Conservation (phyloP, 1,140 invertebrate genomes). For the Lasioglossum baleicum region DNA sequence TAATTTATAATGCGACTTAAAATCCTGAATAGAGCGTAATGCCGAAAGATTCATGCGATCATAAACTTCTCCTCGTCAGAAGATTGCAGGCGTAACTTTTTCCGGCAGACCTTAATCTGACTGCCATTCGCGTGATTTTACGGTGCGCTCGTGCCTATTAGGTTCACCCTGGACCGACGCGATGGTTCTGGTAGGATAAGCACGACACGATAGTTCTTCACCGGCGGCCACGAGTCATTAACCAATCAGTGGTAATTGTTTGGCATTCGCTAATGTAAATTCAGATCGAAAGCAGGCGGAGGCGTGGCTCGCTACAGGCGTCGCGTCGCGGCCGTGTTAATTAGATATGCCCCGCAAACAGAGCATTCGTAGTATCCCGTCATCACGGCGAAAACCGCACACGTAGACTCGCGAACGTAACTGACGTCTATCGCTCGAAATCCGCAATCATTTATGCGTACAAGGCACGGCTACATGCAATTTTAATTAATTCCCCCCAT, state of each 20-base stretch:
- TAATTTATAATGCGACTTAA: background rate
- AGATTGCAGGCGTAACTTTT: background rate
- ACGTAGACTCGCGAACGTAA: slow-evolving; percentile 7
- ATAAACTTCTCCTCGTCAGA: background rate
- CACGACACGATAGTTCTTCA: slow-evolving; percentile 54
- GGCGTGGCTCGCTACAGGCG: slow-evolving; percentile 13
- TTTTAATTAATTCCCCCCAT: slow-evolving; percentile 56
- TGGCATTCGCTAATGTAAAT: slow-evolving; percentile 59
- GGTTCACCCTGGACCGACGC: background rate
- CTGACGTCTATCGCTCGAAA: slow-evolving; percentile 31
- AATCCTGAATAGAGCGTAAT: background rate
- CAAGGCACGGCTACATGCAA: slow-evolving; percentile 28
- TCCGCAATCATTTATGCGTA: slow-evolving; percentile 36
- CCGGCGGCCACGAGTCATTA: slow-evolving; percentile 62
- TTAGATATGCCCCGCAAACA: slow-evolving; percentile 56
- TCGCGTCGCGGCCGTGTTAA: slow-evolving; percentile 44
- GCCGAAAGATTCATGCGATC: background rate
- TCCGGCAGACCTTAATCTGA: background rate
- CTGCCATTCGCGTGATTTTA: slow-evolving; percentile 24
- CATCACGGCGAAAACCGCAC: slow-evolving; percentile 7
- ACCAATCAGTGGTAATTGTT: slow-evolving; percentile 65
- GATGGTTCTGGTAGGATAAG: slow-evolving; percentile 44
- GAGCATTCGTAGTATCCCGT: background rate
- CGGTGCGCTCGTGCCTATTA: slow-evolving; percentile 6
- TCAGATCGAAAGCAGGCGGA: slow-evolving; percentile 53